phyloP scores from a whole-genome alignment of 2,113 vertebrate species.

The Formicarius rufipectus region DNA sequence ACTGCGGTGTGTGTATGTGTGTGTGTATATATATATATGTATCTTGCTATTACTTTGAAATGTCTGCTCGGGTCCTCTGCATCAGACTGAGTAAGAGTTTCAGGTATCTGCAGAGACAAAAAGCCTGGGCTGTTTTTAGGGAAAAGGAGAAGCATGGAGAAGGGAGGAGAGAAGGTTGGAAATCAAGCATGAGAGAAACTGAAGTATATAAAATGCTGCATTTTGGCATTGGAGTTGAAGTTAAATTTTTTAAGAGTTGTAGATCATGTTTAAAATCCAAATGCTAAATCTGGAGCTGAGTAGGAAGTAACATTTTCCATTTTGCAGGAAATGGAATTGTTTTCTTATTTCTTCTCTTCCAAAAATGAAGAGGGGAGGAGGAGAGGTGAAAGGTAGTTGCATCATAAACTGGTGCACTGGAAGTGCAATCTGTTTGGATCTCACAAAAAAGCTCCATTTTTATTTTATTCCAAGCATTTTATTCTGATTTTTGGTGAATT shows the following conservation, averaged over 20 bases:
- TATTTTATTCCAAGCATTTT: not conserved
- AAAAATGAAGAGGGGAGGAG: not conserved
- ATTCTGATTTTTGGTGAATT: not conserved
- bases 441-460: not conserved
- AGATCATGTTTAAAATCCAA: not conserved
- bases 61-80: not conserved
- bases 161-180: not conserved
- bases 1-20: not conserved
- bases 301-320: conserved; percentile 37
- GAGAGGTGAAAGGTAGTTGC: not conserved
- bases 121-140: not conserved
- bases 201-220: not conserved
- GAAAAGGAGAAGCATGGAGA: not conserved
- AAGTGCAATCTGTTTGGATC: conserved; percentile 19
- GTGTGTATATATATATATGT: not conserved
- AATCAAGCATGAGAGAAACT: not conserved
- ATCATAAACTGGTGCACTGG: not conserved
- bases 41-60: not conserved
- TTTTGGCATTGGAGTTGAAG: not conserved
- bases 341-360: conserved; percentile 30
- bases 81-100: not conserved
- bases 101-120: not conserved
- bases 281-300: conserved; percentile 57
- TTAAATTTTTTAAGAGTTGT: not conserved
- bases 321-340: conserved; percentile 51